Conservation (phyloP, 2,888 invertebrate genomes). For the Melieria crassipennis region DNA sequence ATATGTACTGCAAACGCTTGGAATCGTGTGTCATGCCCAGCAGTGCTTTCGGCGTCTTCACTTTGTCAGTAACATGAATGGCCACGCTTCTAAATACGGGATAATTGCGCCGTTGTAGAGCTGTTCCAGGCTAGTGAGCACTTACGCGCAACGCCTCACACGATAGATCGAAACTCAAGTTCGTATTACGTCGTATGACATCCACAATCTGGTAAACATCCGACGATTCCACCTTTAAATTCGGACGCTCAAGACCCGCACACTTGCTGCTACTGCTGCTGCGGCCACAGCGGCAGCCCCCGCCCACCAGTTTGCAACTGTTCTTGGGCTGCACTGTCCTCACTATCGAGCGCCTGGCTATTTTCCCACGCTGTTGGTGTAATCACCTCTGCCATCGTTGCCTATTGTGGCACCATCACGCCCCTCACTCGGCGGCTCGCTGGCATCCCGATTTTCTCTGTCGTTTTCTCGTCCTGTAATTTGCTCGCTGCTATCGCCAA, state of each 20-base stretch:
- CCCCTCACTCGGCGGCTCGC: slow-evolving; percentile 52
- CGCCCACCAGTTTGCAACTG: slow-evolving; percentile 27
- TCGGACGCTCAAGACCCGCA: slow-evolving; percentile 47
- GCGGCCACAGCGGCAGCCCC: slow-evolving; percentile 30
- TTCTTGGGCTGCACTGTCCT: slow-evolving; percentile 55
- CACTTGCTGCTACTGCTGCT: slow-evolving; percentile 38
- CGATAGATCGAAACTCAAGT: slow-evolving; percentile 86
- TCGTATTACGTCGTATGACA: slow-evolving; percentile 82
- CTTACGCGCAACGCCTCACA: slow-evolving; percentile 83
- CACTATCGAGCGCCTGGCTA: slow-evolving; percentile 61
- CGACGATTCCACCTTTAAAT: slow-evolving; percentile 61
- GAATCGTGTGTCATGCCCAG: slow-evolving; percentile 85
- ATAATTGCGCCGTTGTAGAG: slow-evolving; percentile 71
- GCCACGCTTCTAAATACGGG: slow-evolving; percentile 72
- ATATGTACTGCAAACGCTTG: slow-evolving; percentile 81
- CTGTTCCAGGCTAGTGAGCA: slow-evolving; percentile 69
- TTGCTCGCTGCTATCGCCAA: slow-evolving; percentile 39
- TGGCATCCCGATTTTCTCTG: slow-evolving; percentile 58
- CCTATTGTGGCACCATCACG: slow-evolving; percentile 39
- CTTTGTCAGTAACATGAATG: slow-evolving; percentile 71
- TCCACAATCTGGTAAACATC: slow-evolving; percentile 81
- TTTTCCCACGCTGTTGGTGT: slow-evolving; percentile 54
- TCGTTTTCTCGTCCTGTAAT: slow-evolving; percentile 42
- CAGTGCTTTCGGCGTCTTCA: slow-evolving; percentile 71
- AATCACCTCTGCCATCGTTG: slow-evolving; percentile 47